These are phyloP conservation scores for Mechanitis mazaeus DNA, from an alignment of 2,888 invertebrate genomes.

Conservation along the genomic window DNA sequence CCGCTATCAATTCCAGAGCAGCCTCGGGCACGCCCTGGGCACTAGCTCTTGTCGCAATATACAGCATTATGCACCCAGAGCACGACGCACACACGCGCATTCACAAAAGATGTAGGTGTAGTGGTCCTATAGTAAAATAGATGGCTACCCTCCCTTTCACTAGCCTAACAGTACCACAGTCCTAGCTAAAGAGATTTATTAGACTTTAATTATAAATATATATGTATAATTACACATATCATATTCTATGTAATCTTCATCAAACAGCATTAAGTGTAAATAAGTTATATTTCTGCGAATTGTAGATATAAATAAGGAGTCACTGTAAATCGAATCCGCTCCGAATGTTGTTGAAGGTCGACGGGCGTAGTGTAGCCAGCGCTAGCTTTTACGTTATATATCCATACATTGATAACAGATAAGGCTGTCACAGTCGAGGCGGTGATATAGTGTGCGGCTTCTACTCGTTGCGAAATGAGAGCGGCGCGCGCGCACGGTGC, in stretches of 20 bases:
- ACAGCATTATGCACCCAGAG: constrained; percentile 41
- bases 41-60: constrained; percentile 59
- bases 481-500: constrained; percentile 42
- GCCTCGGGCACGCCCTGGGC: constrained; percentile 69
- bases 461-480: constrained; percentile 70
- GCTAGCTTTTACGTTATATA: constrained; percentile 52
- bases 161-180: constrained; percentile 52
- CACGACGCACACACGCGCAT: constrained; percentile 35
- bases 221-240: not conserved
- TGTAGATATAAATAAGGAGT: constrained; percentile 25
- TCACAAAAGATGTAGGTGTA: constrained; percentile 44
- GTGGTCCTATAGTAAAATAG: constrained; percentile 60
- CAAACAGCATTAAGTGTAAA: constrained; percentile 29
- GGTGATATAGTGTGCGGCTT: constrained; percentile 60
- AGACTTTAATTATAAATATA: constrained; percentile 10
- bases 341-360: constrained; percentile 31
- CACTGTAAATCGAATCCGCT: constrained; percentile 29
- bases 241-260: constrained; percentile 16
- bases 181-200: constrained; percentile 44
- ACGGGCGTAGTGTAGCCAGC: constrained; percentile 49
- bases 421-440: constrained; percentile 65
- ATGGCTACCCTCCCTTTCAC: constrained; percentile 74
- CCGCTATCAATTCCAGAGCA: constrained; percentile 56
- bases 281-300: constrained; percentile 27
- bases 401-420: constrained; percentile 74